These are phyloP conservation scores for Agrotis segetum DNA, from an alignment of 2,888 invertebrate species.

Conservation along the genomic window DNA sequence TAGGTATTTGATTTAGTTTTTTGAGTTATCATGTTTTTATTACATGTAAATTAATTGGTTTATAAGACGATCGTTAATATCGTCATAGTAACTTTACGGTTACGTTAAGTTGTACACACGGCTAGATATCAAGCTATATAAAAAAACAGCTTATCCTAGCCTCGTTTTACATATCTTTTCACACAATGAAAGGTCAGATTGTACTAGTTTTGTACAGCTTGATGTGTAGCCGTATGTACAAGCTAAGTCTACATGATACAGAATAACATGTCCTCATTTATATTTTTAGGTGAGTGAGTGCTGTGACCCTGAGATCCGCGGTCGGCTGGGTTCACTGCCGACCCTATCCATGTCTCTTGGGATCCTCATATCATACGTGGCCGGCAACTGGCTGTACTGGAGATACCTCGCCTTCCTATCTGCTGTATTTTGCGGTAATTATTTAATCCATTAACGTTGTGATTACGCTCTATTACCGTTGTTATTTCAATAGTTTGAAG, in stretches of 20 bases:
- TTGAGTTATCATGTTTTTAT: too few relatives aligned
- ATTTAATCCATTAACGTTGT: conserved; percentile 4
- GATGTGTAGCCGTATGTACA: too few relatives aligned
- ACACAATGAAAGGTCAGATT: too few relatives aligned
- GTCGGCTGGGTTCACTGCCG: conserved; percentile 92
- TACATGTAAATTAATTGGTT: too few relatives aligned
- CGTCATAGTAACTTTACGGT: too few relatives aligned
- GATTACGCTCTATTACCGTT: background rate
- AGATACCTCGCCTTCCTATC: conserved; percentile 90
- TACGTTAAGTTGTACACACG: too few relatives aligned
- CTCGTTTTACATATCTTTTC: too few relatives aligned
- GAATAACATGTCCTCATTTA: background rate
- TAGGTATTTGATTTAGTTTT: too few relatives aligned
- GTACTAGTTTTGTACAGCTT: too few relatives aligned
- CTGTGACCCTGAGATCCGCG: conserved; percentile 92
- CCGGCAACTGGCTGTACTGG: conserved; percentile 92
- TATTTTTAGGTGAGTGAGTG: conserved; percentile 91
- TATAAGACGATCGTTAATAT: too few relatives aligned
- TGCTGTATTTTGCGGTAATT: conserved; percentile 85
- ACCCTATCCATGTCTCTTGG: conserved; percentile 93
- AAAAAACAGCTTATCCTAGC: too few relatives aligned
- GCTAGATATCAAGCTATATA: too few relatives aligned
- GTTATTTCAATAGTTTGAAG: background rate
- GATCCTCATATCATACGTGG: conserved; percentile 91
- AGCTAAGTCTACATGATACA: background rate